phyloP scores from a whole-genome alignment of 2,888 invertebrate species.

The Plebejus argus region DNA sequence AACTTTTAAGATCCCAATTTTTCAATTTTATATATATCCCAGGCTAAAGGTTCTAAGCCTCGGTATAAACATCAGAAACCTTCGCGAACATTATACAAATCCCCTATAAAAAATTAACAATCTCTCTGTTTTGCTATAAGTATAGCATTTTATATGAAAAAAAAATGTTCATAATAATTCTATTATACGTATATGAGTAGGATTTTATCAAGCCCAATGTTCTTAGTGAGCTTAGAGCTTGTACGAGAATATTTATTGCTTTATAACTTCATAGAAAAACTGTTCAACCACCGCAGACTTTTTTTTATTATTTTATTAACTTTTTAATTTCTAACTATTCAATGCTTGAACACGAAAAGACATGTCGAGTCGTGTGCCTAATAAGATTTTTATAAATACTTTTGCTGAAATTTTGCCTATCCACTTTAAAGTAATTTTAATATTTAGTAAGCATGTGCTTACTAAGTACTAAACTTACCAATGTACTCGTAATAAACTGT shows the following conservation, averaged over 20 bases:
- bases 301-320: no score
- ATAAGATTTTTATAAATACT: no score
- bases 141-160: not conserved
- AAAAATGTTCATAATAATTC: not conserved
- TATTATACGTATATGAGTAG: not conserved
- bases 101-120: conserved; percentile 42
- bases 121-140: conserved; percentile 28
- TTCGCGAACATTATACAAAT: conserved; percentile 43
- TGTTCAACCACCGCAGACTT: not conserved
- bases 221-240: conserved; percentile 7
- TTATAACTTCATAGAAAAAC: not conserved
- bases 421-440: no score
- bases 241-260: not conserved
- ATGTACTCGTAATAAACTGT: no score
- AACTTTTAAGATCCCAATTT: conserved; percentile 42
- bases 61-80: conserved; percentile 42
- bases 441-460: no score
- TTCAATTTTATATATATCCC: conserved; percentile 47
- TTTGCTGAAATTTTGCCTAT: no score
- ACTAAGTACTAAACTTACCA: no score
- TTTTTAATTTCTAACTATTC: no score
- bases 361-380: no score
- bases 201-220: not conserved
- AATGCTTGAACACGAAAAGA: no score
- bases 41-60: conserved; percentile 44